These are phyloP conservation scores for Styela clava DNA, from an alignment of 23 tunicate genomes.

Conservation along the genomic window DNA sequence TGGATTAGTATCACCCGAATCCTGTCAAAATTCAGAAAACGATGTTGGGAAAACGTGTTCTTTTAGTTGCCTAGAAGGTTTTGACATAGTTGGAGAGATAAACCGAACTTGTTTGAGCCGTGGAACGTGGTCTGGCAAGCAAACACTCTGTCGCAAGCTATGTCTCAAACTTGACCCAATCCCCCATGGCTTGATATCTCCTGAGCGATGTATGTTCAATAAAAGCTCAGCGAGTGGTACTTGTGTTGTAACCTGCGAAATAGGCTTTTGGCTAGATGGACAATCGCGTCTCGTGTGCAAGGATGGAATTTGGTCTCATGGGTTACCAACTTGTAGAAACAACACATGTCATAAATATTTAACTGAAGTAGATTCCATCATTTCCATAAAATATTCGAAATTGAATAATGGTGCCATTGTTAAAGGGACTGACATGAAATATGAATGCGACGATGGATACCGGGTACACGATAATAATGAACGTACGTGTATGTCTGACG, in stretches of 20 bases:
- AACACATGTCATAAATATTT: conserved; percentile 5
- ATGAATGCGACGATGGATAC: conserved; percentile 14
- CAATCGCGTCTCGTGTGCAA: conserved; percentile 3
- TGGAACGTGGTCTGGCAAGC: conserved; percentile 34
- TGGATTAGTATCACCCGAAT: conserved; percentile 28
- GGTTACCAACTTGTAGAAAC: not conserved
- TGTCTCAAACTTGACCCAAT: conserved; percentile 10
- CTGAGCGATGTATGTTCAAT: conserved; percentile 6
- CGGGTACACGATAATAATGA: not conserved
- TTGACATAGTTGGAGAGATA: conserved; percentile 12
- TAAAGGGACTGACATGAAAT: not conserved
- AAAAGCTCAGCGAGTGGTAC: conserved; percentile 14
- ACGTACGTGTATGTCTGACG: conserved; percentile 24
- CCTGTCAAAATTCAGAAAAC: conserved; percentile 18
- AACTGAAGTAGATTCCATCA: not conserved
- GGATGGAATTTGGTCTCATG: conserved; percentile 26
- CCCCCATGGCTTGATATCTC: not conserved
- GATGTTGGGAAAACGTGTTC: conserved; percentile 12
- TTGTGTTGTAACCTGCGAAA: conserved; percentile 13
- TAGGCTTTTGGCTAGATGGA: conserved; percentile 11
- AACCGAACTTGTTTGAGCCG: not conserved
- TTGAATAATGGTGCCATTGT: conserved; percentile 20
- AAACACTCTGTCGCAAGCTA: conserved; percentile 18
- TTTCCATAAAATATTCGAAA: not conserved
- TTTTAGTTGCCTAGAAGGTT: conserved; percentile 1